A percentile compares a stretch with the other conserved stretches of the same genome.
These are phyloP conservation scores for Archips xylosteana DNA, from an alignment of 2,888 invertebrate species.

Conservation along the genomic window DNA sequence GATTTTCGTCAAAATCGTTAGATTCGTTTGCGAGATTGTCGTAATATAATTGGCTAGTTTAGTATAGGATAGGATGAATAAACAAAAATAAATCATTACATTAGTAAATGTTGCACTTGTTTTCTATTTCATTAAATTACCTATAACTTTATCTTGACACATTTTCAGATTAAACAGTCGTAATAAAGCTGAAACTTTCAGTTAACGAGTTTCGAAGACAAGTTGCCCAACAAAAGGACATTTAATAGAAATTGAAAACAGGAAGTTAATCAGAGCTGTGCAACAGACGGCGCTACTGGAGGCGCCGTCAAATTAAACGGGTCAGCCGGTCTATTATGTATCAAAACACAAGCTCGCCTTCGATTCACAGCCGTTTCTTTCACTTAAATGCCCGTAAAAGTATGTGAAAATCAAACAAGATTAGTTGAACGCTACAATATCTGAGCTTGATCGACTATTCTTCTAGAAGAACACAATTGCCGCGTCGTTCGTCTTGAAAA, in stretches of 20 bases:
- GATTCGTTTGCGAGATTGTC: too few relatives aligned
- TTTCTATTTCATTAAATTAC: background rate
- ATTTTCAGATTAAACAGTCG: background rate
- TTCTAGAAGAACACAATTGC: background rate
- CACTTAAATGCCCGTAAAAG: background rate
- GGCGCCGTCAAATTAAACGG: constrained; percentile 72
- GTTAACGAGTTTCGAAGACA: constrained; percentile 53
- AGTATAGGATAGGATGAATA: too few relatives aligned
- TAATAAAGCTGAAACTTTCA: constrained; percentile 12
- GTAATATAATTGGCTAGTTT: too few relatives aligned
- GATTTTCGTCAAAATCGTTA: too few relatives aligned
- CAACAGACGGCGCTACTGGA: constrained; percentile 62
- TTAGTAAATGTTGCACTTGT: too few relatives aligned
- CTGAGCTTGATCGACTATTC: background rate
- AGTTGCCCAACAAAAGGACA: constrained; percentile 65
- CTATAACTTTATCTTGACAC: background rate
- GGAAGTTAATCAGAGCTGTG: constrained; percentile 77
- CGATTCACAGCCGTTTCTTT: constrained; percentile 1
- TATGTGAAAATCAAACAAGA: background rate
- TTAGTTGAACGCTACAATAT: background rate
- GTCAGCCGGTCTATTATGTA: constrained; percentile 51
- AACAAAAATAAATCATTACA: too few relatives aligned
- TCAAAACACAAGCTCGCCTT: background rate
- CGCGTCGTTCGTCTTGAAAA: background rate
- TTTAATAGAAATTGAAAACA: constrained; percentile 79